Evolutionary conservation across 2,888 invertebrate species (phyloP).

Genomic region (Tenthredo distinguenda): DNA sequence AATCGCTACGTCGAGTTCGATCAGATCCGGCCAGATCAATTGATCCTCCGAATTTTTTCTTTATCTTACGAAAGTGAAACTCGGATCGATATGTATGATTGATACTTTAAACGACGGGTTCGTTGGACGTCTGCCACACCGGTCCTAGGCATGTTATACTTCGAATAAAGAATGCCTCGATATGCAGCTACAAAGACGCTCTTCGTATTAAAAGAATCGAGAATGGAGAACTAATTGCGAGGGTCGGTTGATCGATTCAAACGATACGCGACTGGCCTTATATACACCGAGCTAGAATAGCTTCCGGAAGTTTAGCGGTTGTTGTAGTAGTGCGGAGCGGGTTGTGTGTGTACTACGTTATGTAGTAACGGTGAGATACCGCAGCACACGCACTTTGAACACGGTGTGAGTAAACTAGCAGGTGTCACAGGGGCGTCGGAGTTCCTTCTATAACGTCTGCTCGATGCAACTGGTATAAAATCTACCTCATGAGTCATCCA

Average conservation of each 20-base stretch:
- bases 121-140: background rate
- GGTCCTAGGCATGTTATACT: background rate
- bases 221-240: slow-evolving; percentile 37
- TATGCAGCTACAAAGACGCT: background rate
- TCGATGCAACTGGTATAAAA: slow-evolving; percentile 39
- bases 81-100: background rate
- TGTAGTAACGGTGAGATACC: background rate
- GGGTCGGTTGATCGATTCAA: slow-evolving; percentile 30
- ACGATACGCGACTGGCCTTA: background rate
- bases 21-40: too few species aligned
- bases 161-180: background rate
- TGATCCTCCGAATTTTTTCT: too few species aligned
- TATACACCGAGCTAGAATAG: slow-evolving; percentile 28
- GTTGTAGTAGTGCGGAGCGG: slow-evolving; percentile 22
- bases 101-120: background rate
- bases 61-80: background rate
- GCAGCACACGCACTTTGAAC: background rate
- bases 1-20: background rate
- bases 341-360: background rate
- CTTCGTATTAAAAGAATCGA: background rate
- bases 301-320: slow-evolving; percentile 49
- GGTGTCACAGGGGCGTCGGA: slow-evolving; percentile 30
- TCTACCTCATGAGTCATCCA: slow-evolving; percentile 34
- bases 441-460: slow-evolving; percentile 32
- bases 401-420: slow-evolving; percentile 26